These are phyloP conservation scores for Metacarcinus magister DNA, from an alignment of 2,888 invertebrate genomes.

Conservation along the genomic window DNA sequence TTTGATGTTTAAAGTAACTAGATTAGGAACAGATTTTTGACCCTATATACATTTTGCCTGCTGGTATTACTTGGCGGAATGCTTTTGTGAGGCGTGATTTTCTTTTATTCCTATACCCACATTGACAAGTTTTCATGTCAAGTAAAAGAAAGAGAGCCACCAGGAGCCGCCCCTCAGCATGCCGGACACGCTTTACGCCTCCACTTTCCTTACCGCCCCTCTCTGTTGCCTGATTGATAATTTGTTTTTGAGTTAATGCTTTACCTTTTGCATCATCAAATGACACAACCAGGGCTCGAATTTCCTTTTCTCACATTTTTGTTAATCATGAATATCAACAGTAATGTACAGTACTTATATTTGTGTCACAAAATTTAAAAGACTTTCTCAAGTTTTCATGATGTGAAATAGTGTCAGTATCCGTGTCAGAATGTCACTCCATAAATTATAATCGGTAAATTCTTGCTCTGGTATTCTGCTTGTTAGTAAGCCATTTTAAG, in stretches of 20 bases:
- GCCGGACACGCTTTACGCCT: background rate
- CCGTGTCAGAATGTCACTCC: background rate
- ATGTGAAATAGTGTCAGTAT: background rate
- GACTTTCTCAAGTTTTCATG: background rate
- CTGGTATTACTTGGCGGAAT: background rate
- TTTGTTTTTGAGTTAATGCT: background rate
- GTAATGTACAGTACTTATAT: background rate
- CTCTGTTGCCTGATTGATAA: background rate
- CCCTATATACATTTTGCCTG: background rate
- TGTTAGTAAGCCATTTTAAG: background rate
- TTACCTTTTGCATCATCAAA: background rate
- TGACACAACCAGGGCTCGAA: background rate
- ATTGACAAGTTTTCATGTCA: background rate
- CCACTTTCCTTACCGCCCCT: background rate
- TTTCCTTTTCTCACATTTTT: background rate
- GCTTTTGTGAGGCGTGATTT: background rate
- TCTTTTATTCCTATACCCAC: background rate
- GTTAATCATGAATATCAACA: background rate
- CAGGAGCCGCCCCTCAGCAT: background rate
- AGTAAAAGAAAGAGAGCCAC: background rate
- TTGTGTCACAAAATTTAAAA: background rate
- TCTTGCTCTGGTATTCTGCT: conserved; percentile 9
- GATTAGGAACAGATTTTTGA: background rate
- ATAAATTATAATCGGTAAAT: background rate
- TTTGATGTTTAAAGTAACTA: background rate